Evolutionary conservation across 37 sponge, comb jelly and placozoan genomes (phyloP).

Genomic region (Lycopodina hypogea): DNA sequence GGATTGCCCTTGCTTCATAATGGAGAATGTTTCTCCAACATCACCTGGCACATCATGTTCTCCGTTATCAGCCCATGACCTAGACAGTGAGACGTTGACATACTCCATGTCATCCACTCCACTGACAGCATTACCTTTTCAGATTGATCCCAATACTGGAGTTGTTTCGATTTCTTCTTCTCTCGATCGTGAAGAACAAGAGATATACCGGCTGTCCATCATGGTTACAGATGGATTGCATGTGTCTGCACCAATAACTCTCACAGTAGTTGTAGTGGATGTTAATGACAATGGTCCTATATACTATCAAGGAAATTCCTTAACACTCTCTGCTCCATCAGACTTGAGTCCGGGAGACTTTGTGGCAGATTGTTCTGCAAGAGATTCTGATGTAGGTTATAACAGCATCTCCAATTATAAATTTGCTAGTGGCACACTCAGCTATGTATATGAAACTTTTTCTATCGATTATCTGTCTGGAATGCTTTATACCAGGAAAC

Average conservation of each 20-base stretch:
- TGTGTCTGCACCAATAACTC: conserved; percentile 15
- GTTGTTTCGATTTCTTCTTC: conserved; percentile 15
- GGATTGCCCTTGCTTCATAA: conserved; percentile 63
- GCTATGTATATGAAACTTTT: not conserved
- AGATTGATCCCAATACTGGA: conserved; percentile 47
- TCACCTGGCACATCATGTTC: conserved; percentile 18
- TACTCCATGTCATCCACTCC: conserved; percentile 43
- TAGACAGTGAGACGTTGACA: conserved; percentile 23
- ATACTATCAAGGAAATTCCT: not conserved
- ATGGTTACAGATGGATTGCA: conserved; percentile 30
- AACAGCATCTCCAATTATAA: conserved; percentile 40
- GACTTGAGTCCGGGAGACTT: conserved; percentile 39
- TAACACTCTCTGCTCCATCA: conserved; percentile 19
- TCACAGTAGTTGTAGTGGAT: conserved; percentile 52
- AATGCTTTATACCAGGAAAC: conserved; percentile 2
- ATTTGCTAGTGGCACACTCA: not conserved
- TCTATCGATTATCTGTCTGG: conserved; percentile 50
- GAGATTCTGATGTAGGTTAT: conserved; percentile 46
- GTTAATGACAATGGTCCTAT: conserved; percentile 39
- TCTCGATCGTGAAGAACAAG: conserved; percentile 34
- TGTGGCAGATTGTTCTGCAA: conserved; percentile 28
- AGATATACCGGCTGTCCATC: conserved; percentile 17
- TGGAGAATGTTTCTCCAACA: conserved; percentile 18
- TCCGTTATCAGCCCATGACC: conserved; percentile 51
- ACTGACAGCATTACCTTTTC: conserved; percentile 30